Percentiles rank a stretch among this genome's conserved stretches.
These are phyloP conservation scores for Elymnias hypermnestra DNA, from an alignment of 1,140 invertebrate genomes.

Conservation along the genomic window DNA sequence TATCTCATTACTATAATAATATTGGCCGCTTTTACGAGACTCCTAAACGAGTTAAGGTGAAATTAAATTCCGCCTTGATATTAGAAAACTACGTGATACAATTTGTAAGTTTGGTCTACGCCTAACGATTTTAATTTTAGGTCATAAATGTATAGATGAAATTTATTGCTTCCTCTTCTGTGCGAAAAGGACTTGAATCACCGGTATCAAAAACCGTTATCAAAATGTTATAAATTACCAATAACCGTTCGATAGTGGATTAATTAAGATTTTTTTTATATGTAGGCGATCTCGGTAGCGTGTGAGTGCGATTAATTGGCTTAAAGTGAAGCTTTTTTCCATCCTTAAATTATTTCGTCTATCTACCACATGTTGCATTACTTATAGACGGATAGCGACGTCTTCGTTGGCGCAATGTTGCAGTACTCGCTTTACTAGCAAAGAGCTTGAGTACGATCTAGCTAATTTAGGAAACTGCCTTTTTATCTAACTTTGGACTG, in stretches of 20 bases:
- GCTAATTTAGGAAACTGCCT: too few species aligned
- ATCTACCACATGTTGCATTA: too few species aligned
- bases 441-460: too few species aligned
- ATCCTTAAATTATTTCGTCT: too few species aligned
- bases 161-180: not conserved
- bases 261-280: not conserved
- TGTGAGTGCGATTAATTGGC: too few species aligned
- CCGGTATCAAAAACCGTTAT: not conserved
- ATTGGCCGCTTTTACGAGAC: conserved; percentile 10
- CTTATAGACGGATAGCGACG: too few species aligned
- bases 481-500: too few species aligned
- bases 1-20: conserved; percentile 26
- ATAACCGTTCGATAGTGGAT: too few species aligned
- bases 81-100: conserved; percentile 13
- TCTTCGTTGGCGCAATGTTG: too few species aligned
- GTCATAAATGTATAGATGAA: not conserved
- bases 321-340: too few species aligned
- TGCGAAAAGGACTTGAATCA: not conserved
- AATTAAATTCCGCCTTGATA: conserved; percentile 20
- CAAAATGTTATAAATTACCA: not conserved
- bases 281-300: too few species aligned
- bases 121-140: not conserved
- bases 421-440: too few species aligned
- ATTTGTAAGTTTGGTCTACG: conserved; percentile 12
- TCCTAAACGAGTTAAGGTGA: conserved; percentile 15